These are phyloP conservation scores for Pedetes capensis DNA, from an alignment of 2,113 vertebrate species.

Conservation along the genomic window DNA sequence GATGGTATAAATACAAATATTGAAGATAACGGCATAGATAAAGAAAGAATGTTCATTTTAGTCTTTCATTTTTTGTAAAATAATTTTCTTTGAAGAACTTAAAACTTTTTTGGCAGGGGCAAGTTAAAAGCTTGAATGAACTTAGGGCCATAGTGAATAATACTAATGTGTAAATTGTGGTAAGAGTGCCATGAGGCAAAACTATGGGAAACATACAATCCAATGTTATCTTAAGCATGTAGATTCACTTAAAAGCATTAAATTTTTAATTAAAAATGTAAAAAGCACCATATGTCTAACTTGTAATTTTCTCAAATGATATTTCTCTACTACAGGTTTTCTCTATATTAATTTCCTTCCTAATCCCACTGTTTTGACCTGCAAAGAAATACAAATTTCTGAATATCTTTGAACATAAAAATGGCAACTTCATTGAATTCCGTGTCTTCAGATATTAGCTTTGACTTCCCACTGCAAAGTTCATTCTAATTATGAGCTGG, in stretches of 20 bases:
- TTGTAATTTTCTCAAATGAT: background rate
- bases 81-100: background rate
- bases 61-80: background rate
- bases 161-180: background rate
- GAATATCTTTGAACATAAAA: background rate
- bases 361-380: background rate
- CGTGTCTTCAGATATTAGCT: background rate
- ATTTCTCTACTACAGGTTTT: background rate
- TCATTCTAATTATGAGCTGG: background rate
- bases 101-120: background rate
- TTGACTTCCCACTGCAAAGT: background rate
- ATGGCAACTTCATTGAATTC: background rate
- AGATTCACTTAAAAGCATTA: background rate
- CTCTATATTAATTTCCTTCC: background rate
- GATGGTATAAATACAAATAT: background rate
- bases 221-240: background rate
- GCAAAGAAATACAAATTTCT: background rate
- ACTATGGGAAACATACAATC: background rate
- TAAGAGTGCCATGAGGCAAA: background rate
- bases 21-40: background rate
- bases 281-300: background rate
- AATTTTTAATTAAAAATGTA: background rate
- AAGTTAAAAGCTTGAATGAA: background rate
- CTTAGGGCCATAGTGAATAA: background rate
- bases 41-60: background rate